A percentile compares a stretch with the other conserved stretches of the same genome.
Conservation (phyloP, 2,113 vertebrate species). For the Isurus oxyrinchus region DNA sequence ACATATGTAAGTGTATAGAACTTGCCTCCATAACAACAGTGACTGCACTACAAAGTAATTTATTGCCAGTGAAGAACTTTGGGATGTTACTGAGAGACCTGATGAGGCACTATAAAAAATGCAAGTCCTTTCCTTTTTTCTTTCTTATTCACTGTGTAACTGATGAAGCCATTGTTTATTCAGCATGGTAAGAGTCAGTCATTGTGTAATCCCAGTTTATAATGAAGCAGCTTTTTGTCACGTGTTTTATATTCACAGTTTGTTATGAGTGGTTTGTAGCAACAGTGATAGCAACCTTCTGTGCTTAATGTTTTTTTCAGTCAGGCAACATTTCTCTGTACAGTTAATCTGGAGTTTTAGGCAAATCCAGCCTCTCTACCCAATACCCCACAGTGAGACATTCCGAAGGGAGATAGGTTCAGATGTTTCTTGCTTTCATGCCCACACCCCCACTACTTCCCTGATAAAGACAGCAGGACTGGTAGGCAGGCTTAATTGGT, state of each 20-base stretch:
- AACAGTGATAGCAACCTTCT: not conserved
- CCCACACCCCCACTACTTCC: not conserved
- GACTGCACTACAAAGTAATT: not conserved
- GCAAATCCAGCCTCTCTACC: not conserved
- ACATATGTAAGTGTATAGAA: not conserved
- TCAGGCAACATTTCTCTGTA: not conserved
- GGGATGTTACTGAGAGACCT: not conserved
- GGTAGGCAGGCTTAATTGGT: not conserved
- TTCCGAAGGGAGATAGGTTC: not conserved
- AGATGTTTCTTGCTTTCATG: not conserved
- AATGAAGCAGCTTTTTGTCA: not conserved
- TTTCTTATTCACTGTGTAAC: not conserved
- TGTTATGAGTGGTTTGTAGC: not conserved
- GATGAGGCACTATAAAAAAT: not conserved
- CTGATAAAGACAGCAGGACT: not conserved
- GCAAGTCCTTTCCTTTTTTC: not conserved
- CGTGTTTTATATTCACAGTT: not conserved
- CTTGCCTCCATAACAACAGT: not conserved
- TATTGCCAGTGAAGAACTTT: not conserved
- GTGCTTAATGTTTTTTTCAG: not conserved
- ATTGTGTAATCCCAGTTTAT: not conserved
- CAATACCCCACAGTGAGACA: not conserved
- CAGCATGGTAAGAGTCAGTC: not conserved
- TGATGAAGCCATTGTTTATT: not conserved
- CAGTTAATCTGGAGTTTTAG: not conserved